These are phyloP conservation scores for Abrostola triplasia DNA, from an alignment of 2,888 invertebrate species.

Conservation along the genomic window DNA sequence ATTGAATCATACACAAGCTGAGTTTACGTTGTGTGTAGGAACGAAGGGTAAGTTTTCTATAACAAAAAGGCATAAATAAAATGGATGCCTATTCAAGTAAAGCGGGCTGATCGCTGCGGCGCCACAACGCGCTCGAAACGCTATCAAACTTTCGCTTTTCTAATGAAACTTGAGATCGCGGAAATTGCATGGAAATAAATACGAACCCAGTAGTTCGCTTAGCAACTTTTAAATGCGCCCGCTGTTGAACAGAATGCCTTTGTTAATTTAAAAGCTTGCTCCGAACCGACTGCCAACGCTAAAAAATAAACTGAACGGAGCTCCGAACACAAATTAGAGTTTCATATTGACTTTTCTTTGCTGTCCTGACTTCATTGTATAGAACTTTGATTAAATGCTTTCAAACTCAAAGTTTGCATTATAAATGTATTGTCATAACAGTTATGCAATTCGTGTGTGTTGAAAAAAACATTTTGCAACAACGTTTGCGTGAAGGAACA, in stretches of 20 bases:
- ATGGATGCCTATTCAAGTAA: constrained; percentile 57
- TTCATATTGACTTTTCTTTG: constrained; percentile 57
- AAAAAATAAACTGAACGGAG: constrained; percentile 65
- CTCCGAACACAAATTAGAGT: constrained; percentile 60
- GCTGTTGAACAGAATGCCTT: constrained; percentile 72
- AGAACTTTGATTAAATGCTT: constrained; percentile 52
- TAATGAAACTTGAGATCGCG: constrained; percentile 77
- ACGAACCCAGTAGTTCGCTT: constrained; percentile 72
- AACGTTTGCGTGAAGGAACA: constrained; percentile 29
- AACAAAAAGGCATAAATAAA: constrained; percentile 63
- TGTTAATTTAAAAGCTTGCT: constrained; percentile 80
- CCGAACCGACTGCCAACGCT: constrained; percentile 60
- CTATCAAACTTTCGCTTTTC: constrained; percentile 76
- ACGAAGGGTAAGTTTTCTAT: constrained; percentile 54
- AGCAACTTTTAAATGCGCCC: constrained; percentile 79
- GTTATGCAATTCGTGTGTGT: constrained; percentile 6
- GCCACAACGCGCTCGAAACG: constrained; percentile 60
- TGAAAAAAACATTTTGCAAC: constrained; percentile 23
- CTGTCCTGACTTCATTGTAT: constrained; percentile 51
- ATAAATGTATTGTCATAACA: constrained; percentile 19
- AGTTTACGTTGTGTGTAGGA: constrained; percentile 31
- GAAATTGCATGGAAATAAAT: constrained; percentile 82
- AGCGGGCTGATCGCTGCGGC: constrained; percentile 55
- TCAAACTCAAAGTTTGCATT: constrained; percentile 29
- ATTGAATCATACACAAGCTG: constrained; percentile 30